Evolutionary conservation across 2,797 vertebrate genomes (phyloP).

Genomic region (Neopelma chrysocephalum): DNA sequence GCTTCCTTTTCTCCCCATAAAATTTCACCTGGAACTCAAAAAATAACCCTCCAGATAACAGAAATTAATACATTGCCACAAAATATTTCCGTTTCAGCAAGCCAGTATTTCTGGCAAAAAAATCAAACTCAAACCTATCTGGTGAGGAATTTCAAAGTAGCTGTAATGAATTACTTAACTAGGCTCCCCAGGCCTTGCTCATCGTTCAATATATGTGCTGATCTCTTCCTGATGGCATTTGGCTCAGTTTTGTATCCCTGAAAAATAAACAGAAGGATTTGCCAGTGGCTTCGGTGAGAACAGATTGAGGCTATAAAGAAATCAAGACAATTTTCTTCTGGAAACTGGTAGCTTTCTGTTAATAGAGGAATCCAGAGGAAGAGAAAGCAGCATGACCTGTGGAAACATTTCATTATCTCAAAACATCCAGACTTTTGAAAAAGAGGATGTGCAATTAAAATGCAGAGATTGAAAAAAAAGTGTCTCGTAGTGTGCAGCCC

Average conservation of each 20-base stretch:
- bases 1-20: background rate
- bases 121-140: background rate
- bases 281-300: constrained; percentile 18
- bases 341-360: constrained; percentile 14
- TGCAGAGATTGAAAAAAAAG: background rate
- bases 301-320: constrained; percentile 38
- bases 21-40: background rate
- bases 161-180: constrained; percentile 2
- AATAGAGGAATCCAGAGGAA: constrained; percentile 18
- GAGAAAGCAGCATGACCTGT: background rate
- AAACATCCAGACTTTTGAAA: constrained; percentile 10
- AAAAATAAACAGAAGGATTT: constrained; percentile 46
- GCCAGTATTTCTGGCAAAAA: background rate
- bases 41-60: background rate
- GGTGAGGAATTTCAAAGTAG: constrained; percentile 12
- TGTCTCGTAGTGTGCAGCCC: background rate
- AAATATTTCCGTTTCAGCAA: background rate
- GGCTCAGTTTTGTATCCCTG: constrained; percentile 8
- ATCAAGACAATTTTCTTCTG: constrained; percentile 40
- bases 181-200: background rate
- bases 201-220: background rate
- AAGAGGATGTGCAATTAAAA: background rate
- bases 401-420: constrained; percentile 22
- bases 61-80: background rate
- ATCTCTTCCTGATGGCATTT: constrained; percentile 46